These are phyloP conservation scores for Autographa pulchrina DNA, from an alignment of 2,888 invertebrate genomes.

Conservation along the genomic window DNA sequence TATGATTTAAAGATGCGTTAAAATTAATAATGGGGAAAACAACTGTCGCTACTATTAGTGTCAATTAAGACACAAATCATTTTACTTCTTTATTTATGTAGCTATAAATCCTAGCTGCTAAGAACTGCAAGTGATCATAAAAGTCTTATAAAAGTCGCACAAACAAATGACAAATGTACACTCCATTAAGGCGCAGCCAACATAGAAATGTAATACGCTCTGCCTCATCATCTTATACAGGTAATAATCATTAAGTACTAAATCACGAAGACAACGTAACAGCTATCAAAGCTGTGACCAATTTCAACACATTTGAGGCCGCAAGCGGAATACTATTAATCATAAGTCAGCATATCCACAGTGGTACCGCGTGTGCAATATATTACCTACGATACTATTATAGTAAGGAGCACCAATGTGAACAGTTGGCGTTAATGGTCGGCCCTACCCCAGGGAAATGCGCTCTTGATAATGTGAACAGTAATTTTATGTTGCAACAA, in stretches of 20 bases:
- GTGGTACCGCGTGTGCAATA: constrained; percentile 72
- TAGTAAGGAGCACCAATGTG: constrained; percentile 71
- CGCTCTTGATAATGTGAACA: constrained; percentile 82
- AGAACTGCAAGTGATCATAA: not conserved
- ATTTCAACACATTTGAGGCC: constrained; percentile 70
- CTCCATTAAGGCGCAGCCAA: constrained; percentile 18
- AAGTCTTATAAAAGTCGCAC: not conserved
- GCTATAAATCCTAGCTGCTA: not conserved
- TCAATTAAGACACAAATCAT: no score
- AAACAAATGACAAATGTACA: constrained; percentile 26
- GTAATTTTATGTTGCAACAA: constrained; percentile 86
- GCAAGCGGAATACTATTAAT: constrained; percentile 71
- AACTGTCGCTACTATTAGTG: no score
- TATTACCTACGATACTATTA: constrained; percentile 72
- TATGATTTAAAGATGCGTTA: no score
- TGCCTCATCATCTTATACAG: constrained; percentile 43
- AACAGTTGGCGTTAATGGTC: constrained; percentile 88
- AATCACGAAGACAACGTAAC: constrained; percentile 52
- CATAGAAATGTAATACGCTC: constrained; percentile 36
- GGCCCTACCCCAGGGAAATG: constrained; percentile 85
- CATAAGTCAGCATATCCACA: constrained; percentile 70
- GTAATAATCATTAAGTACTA: constrained; percentile 55
- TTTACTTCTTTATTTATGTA: not conserved
- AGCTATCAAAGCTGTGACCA: constrained; percentile 66
- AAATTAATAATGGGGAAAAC: no score